Conservation (phyloP, 2,113 vertebrate genomes). For the Piaya cayana region DNA sequence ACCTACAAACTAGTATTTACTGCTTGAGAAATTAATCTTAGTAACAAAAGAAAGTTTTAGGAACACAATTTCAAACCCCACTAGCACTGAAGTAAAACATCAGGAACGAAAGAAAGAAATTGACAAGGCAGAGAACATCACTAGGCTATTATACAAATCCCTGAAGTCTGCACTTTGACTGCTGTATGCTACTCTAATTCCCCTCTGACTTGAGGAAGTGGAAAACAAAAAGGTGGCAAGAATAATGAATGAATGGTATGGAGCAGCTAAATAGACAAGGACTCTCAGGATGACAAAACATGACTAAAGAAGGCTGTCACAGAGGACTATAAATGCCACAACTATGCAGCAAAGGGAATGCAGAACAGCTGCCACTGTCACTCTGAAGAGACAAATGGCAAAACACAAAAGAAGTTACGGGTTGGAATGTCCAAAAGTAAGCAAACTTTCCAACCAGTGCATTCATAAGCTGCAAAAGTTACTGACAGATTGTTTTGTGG, state of each 20-base stretch:
- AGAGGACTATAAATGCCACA: not conserved
- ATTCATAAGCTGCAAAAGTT: not conserved
- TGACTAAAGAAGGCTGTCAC: not conserved
- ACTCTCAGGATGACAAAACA: not conserved
- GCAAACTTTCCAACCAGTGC: not conserved
- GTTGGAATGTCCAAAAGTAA: not conserved
- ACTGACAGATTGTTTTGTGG: not conserved
- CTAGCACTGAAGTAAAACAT: not conserved
- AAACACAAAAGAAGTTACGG: not conserved
- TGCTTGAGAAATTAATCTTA: not conserved
- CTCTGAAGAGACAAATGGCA: not conserved
- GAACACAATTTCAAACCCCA: not conserved
- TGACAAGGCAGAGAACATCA: not conserved
- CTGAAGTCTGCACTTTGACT: not conserved
- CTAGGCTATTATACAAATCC: not conserved
- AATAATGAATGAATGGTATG: not conserved
- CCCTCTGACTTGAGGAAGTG: not conserved
- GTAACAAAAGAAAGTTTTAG: not conserved
- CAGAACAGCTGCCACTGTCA: not conserved
- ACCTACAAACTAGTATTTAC: not conserved
- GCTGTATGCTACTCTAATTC: not conserved
- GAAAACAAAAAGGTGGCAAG: not conserved
- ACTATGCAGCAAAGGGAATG: not conserved
- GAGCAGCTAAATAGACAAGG: not conserved
- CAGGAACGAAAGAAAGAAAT: not conserved